Evolutionary conservation across 1,140 invertebrate genomes (phyloP).

Genomic region (Eulimnadia texana): DNA sequence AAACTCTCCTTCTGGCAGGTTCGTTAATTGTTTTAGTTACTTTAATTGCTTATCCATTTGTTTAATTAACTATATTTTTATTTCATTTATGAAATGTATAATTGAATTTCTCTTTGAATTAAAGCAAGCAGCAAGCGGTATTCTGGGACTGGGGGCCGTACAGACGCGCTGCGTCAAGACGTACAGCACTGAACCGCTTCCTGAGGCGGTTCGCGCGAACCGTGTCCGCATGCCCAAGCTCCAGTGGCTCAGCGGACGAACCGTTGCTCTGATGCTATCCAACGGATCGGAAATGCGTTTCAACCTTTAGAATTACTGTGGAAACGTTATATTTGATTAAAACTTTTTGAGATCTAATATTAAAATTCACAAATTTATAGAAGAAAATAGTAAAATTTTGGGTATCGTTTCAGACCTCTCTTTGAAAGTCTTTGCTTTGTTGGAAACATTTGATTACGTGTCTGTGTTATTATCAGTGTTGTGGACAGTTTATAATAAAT

Average conservation of each 20-base stretch:
- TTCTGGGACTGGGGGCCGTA: conserved; percentile 81
- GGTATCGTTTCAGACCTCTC: no score
- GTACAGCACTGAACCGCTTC: conserved; percentile 78
- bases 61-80: neutral
- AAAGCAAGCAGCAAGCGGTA: conserved; percentile 50
- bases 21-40: conserved; percentile 38
- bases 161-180: conserved; percentile 86
- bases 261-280: conserved; percentile 80
- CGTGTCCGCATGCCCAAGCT: conserved; percentile 72
- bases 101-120: neutral
- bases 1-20: conserved; percentile 97
- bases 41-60: neutral
- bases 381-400: no score
- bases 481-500: no score
- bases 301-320: conserved; percentile 47
- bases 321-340: neutral
- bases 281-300: conserved; percentile 82
- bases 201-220: conserved; percentile 69
- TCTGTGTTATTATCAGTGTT: no score
- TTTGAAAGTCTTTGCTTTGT: no score
- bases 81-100: neutral
- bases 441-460: no score
- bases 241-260: conserved; percentile 80
- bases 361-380: no score
- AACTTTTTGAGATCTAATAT: no score